Evolutionary conservation across 2,113 vertebrate genomes (phyloP).

Genomic region (Peromyscus polionotus): DNA sequence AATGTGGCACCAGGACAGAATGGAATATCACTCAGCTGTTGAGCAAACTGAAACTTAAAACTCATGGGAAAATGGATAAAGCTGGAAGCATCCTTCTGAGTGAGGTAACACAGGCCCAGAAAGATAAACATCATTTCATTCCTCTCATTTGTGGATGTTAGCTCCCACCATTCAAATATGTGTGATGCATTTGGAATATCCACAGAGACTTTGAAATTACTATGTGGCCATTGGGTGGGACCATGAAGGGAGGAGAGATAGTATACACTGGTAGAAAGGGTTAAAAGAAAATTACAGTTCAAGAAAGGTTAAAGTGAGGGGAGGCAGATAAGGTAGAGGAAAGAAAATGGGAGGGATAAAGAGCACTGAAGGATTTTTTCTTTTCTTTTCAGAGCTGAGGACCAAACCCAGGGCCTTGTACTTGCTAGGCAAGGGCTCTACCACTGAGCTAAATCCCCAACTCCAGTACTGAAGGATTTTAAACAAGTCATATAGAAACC

Average conservation of each 20-base stretch:
- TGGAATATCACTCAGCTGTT: background rate
- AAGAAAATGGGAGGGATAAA: background rate
- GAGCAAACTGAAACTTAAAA: background rate
- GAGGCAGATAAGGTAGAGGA: background rate
- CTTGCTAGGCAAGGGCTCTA: too few species aligned
- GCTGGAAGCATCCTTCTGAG: background rate
- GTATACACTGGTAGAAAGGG: background rate
- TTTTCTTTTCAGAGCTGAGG: too few species aligned
- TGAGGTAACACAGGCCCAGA: background rate
- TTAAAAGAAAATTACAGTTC: background rate
- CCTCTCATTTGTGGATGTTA: background rate
- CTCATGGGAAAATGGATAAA: background rate
- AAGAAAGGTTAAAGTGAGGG: background rate
- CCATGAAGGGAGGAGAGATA: background rate
- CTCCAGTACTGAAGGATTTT: background rate
- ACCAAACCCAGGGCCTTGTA: too few species aligned
- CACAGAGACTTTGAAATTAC: background rate
- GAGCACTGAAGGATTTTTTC: background rate
- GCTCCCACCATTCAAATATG: background rate
- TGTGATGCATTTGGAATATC: background rate
- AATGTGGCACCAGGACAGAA: background rate
- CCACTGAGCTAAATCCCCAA: too few species aligned
- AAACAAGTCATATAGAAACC: too few species aligned
- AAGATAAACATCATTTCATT: background rate
- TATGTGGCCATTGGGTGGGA: background rate